Conservation (phyloP, 2,888 invertebrate species). For the Heterodera filipjevi region DNA sequence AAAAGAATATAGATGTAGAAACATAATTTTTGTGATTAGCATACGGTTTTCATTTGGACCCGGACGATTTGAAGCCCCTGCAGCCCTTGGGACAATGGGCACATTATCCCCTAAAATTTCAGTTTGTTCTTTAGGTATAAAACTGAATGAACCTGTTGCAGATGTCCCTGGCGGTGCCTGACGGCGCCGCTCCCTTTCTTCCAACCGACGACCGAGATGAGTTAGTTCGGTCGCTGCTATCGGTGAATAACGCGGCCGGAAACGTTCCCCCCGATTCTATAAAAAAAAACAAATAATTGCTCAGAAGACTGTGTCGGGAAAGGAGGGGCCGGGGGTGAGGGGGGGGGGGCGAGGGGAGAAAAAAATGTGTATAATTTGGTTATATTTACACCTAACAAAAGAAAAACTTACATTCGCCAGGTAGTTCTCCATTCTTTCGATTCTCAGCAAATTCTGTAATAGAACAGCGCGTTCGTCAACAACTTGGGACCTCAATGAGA, state of each 20-base stretch:
- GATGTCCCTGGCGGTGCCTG: too few relatives aligned
- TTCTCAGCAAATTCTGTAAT: neutral
- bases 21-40: neutral
- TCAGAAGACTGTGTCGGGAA: too few relatives aligned
- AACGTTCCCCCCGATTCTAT: neutral
- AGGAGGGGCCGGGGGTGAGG: too few relatives aligned
- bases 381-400: too few relatives aligned
- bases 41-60: neutral
- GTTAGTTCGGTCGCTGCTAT: neutral
- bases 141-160: too few relatives aligned
- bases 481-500: neutral
- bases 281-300: neutral
- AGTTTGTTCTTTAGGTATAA: too few relatives aligned
- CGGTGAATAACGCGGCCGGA: neutral
- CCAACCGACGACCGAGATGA: neutral
- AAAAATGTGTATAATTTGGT: too few relatives aligned
- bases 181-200: neutral
- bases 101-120: too few relatives aligned
- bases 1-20: neutral
- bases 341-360: too few relatives aligned
- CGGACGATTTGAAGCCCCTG: too few relatives aligned
- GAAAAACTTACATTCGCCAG: neutral
- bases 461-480: neutral
- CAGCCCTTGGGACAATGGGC: too few relatives aligned
- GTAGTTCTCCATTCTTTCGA: neutral